Percentiles rank a stretch among this genome's conserved stretches.
These are phyloP conservation scores for Isoperla grammatica DNA, from an alignment of 2,888 invertebrate species.

Conservation along the genomic window DNA sequence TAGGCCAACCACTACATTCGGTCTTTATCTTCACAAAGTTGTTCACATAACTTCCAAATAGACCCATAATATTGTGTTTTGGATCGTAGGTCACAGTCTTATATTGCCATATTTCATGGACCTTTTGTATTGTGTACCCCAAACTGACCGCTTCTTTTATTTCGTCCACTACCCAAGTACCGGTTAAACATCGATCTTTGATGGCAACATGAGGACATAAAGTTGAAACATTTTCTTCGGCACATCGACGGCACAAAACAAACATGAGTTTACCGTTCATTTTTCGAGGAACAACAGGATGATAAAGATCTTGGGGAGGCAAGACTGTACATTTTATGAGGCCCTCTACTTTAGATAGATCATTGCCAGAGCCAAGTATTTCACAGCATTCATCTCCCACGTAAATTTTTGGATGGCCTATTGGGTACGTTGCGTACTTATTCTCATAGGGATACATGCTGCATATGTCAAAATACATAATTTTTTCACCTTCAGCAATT, in stretches of 20 bases:
- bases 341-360: constrained; percentile 30
- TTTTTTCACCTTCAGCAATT: constrained; percentile 31
- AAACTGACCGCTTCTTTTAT: constrained; percentile 34
- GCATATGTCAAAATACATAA: constrained; percentile 35
- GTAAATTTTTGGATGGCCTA: constrained; percentile 36
- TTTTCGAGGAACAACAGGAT: neutral
- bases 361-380: neutral
- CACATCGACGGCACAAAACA: neutral
- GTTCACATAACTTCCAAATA: constrained; percentile 39
- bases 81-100: neutral
- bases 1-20: constrained; percentile 35
- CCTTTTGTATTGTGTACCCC: neutral
- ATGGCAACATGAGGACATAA: too few relatives aligned
- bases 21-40: constrained; percentile 37
- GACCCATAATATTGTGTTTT: constrained; percentile 30
- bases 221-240: too few relatives aligned
- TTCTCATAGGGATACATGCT: constrained; percentile 36
- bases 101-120: constrained; percentile 4
- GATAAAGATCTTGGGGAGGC: constrained; percentile 29
- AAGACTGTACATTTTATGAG: constrained; percentile 34
- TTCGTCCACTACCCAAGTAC: constrained; percentile 40
- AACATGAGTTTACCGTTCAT: neutral
- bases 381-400: neutral
- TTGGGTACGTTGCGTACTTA: constrained; percentile 35
- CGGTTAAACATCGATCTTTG: constrained; percentile 30